Evolutionary conservation across 2,888 invertebrate species (phyloP), one percentile per base, ranked within the genome.

Genomic region (Gymnosoma rotundatum): DNA sequence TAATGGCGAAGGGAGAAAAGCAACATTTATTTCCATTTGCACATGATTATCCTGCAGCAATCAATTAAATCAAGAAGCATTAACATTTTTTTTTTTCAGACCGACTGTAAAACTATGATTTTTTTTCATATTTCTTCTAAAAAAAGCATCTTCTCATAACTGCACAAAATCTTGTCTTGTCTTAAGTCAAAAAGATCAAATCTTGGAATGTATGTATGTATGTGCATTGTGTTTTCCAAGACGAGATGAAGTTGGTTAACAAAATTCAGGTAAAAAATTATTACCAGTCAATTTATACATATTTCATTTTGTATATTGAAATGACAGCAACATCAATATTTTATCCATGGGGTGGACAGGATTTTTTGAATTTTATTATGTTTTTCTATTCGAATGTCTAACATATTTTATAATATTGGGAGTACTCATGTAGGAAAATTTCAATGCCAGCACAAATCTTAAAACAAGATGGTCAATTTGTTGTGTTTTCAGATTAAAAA

Each of bases 261-360:
- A 70, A 54, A 20, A 52, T 48, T 20, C 25, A 21, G 52, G 12
- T 48, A 52, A 32, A 66, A 63, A 56, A 12, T 20, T 21, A 7
- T 18, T 3, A 38, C n/a, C 63, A 72, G 76, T 76, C 60, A 73
- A 78, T 69, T n/a, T n/a, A n/a, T n/a, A 73, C 69, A 84, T 78
- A 84, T 78, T 73, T 80, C 75, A 61, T 61, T 72, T 72, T 61
- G 73, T 70, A 73, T 14, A 78, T 84, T 50, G 73, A 81, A 78
- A 80, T 81, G 81, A 84, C 78, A 84, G 76, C 74, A 70, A 78
- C 81, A 78, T 84, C 84, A 84, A 84, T 81, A 78, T 74, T 78
- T 81, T 78, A 84, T 84, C 60, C 64, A 70, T 84, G 69, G 84
- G 84, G 84, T 78, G 84, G 84, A 84, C 84, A 84, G 84, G 60